Evolutionary conservation across 2,113 vertebrate genomes (phyloP), one percentile per base, ranked within the genome.

Genomic region (Pungitius pungitius): DNA sequence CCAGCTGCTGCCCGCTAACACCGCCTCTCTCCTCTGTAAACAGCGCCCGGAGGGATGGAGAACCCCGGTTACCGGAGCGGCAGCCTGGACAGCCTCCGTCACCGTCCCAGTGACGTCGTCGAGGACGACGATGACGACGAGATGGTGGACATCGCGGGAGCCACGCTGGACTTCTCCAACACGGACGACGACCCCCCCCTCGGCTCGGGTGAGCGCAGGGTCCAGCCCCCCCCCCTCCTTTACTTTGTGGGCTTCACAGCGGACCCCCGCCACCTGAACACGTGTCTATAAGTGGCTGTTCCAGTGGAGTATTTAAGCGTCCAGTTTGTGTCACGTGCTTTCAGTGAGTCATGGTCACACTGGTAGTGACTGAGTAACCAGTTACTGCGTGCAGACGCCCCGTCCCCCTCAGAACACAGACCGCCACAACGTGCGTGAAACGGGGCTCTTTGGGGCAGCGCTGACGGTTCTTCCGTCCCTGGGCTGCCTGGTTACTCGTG

Each of bases 41-140:
- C 33, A 5, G 37, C 0, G 1, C 14, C 27, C 3, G 52, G 17
- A 17, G 56, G 17, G 27, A 98, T 97, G 96, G 95, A 96, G 8
- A 94, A 92, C 78, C 88, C 91, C 22, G 92, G 94, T 0, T 97
- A 91, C 85, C 85, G 87, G 1, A 87, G 91, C 18, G 94, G 89
- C 3, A 95, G 95, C 87, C 92, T 93, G 20, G 93, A 89, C 75
- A 92, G 88, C 64, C 94, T 95, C 70, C 94, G 93, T 69, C 94
- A 89, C 69, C 33, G 33, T 5, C 91, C 90, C 37, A 96, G 95
- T 1, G 96, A 35, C 33, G 33, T 35, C 33, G 2, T 7, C 33
- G 33, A 98, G 1, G 96, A 98, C 72, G 96, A 98, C 1, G 97
- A 98, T 73, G 96, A 98, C 74, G 97, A 98, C n/a, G 91, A 92